These are phyloP conservation scores for Odontesthes bonariensis DNA, from an alignment of 2,113 vertebrate genomes.

Conservation along the genomic window DNA sequence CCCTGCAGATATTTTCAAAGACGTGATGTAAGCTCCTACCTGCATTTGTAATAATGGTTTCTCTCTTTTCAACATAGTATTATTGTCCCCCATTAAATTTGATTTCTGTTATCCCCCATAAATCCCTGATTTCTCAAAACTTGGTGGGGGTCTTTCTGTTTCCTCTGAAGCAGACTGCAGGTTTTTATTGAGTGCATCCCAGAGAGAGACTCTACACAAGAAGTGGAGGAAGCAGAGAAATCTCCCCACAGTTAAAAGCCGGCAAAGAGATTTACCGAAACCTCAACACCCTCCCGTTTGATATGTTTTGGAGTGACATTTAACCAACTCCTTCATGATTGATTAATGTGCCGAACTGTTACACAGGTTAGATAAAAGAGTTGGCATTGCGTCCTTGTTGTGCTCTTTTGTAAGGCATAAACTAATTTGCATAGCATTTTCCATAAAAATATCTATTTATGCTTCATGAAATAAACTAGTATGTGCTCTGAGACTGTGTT, in stretches of 20 bases:
- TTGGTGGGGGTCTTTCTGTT: background rate
- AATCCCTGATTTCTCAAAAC: conserved; percentile 30
- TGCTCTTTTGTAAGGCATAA: background rate
- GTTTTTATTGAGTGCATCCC: conserved; percentile 22
- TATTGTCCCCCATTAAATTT: conserved; percentile 34
- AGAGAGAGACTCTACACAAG: conserved; percentile 4
- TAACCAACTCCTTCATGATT: background rate
- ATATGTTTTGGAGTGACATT: conserved; percentile 10
- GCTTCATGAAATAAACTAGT: background rate
- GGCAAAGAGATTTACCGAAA: conserved; percentile 9
- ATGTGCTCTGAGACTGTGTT: background rate
- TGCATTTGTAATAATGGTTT: conserved; percentile 23
- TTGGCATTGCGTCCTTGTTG: background rate
- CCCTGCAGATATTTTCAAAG: conserved; percentile 45
- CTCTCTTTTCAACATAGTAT: conserved; percentile 27
- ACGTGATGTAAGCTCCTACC: conserved; percentile 28
- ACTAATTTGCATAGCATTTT: background rate
- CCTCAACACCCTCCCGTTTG: background rate
- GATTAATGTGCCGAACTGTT: conserved; percentile 9
- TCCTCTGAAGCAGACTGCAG: conserved; percentile 2
- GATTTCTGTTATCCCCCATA: conserved; percentile 26
- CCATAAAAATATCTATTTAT: background rate
- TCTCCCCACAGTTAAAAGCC: background rate
- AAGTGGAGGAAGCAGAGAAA: conserved; percentile 17
- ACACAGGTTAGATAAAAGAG: no score